Conservation (phyloP, 2,113 vertebrate genomes). For the Sterrhoptilus dennistouni region DNA sequence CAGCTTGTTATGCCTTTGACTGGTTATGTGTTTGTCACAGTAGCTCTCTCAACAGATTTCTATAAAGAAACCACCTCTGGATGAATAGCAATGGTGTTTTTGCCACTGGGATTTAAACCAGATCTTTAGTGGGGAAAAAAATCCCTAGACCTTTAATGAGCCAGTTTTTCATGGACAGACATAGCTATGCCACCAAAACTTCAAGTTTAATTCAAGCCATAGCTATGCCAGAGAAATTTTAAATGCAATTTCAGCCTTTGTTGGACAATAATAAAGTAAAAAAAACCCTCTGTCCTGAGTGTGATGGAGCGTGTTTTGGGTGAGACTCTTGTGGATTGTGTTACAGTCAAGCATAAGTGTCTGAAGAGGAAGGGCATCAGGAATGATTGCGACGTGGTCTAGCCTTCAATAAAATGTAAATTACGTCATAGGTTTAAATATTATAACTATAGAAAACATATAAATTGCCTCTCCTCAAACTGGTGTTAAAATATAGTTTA, state of each 20-base stretch:
- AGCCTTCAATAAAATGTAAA: not conserved
- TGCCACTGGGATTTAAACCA: not conserved
- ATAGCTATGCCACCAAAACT: not conserved
- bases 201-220: not conserved
- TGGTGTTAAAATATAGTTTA: not conserved
- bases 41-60: not conserved
- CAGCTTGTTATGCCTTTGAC: not conserved
- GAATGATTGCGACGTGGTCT: not conserved
- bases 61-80: not conserved
- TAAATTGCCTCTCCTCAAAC: not conserved
- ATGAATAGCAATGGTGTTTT: not conserved
- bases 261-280: not conserved
- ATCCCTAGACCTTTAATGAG: not conserved
- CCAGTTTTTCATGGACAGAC: not conserved
- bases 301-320: not conserved
- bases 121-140: not conserved
- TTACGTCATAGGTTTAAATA: not conserved
- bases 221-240: not conserved
- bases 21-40: not conserved
- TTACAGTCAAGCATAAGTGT: not conserved
- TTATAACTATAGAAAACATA: not conserved
- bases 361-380: not conserved
- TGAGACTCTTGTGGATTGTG: not conserved
- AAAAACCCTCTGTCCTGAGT: not conserved
- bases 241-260: not conserved